phyloP scores from a whole-genome alignment of 1,140 invertebrate species.

The Drosophila pseudoananassae region DNA sequence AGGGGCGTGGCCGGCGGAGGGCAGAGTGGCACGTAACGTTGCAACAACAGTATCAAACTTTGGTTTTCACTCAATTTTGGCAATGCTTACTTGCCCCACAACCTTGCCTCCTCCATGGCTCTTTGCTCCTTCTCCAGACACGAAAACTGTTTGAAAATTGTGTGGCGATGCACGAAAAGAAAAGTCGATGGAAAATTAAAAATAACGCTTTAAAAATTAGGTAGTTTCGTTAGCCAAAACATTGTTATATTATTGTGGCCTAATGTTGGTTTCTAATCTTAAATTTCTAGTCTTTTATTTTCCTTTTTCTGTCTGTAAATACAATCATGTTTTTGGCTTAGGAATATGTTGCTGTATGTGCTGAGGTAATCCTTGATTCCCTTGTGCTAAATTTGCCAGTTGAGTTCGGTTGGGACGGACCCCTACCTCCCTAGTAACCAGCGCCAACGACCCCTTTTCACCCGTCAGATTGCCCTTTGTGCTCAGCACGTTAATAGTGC shows the following conservation, averaged over 20 bases:
- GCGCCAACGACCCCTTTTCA: neutral
- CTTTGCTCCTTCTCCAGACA: neutral
- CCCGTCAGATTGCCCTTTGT: constrained; percentile 27
- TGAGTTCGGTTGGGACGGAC: constrained; percentile 34
- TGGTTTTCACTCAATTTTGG: constrained; percentile 75
- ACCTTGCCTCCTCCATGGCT: constrained; percentile 13
- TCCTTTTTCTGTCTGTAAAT: neutral
- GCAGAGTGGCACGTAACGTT: constrained; percentile 57
- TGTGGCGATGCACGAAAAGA: constrained; percentile 13
- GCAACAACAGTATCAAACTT: constrained; percentile 67
- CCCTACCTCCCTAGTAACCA: constrained; percentile 29
- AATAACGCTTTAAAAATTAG: neutral
- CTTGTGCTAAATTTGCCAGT: constrained; percentile 66
- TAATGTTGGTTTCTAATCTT: neutral
- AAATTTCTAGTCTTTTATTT: neutral
- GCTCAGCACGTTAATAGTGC: constrained; percentile 47
- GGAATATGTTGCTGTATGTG: constrained; percentile 25
- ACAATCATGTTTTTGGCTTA: neutral
- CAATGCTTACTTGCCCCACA: constrained; percentile 26
- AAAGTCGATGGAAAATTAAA: neutral
- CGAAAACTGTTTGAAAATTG: constrained; percentile 48
- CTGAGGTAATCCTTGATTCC: constrained; percentile 72
- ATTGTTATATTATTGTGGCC: neutral
- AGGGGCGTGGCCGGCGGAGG: constrained; percentile 57
- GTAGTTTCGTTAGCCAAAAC: neutral